These are phyloP conservation scores for Ctenopoma kingsleyae DNA, from an alignment of 2,797 vertebrate species.

Conservation along the genomic window DNA sequence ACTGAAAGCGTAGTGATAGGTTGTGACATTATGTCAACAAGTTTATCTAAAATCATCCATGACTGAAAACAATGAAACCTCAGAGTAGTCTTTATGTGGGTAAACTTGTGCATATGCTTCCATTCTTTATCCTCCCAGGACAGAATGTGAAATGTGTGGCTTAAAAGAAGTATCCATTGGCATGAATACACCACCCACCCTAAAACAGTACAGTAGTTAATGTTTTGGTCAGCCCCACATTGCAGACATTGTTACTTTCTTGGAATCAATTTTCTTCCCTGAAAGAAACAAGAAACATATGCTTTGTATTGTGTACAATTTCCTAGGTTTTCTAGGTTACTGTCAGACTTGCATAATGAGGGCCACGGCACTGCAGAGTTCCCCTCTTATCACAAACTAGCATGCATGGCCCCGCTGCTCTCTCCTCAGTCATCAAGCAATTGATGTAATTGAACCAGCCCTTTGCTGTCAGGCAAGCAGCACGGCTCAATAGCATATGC, in stretches of 20 bases:
- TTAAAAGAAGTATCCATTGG: slow-evolving; percentile 58
- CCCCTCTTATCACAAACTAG: slow-evolving; percentile 98
- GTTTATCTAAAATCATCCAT: slow-evolving; percentile 69
- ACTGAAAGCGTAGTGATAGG: slow-evolving; percentile 20
- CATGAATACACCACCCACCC: slow-evolving; percentile 53
- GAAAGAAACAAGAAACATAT: slow-evolving; percentile 88
- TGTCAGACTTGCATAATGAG: slow-evolving; percentile 84
- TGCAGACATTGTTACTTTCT: slow-evolving; percentile 73
- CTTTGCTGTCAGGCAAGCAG: slow-evolving; percentile 90
- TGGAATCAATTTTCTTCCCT: slow-evolving; percentile 76
- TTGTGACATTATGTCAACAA: slow-evolving; percentile 63
- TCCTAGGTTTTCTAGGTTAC: slow-evolving; percentile 80
- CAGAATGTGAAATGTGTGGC: slow-evolving; percentile 53
- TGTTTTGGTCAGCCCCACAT: slow-evolving; percentile 70
- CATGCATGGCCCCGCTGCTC: slow-evolving; percentile 95
- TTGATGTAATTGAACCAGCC: slow-evolving; percentile 95
- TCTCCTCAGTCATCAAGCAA: slow-evolving; percentile 94
- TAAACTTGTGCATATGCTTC: slow-evolving; percentile 56
- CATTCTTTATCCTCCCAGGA: slow-evolving; percentile 52
- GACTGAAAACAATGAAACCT: slow-evolving; percentile 67
- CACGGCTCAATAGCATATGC: slow-evolving; percentile 88
- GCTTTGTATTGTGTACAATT: slow-evolving; percentile 83
- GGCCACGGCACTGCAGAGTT: slow-evolving; percentile 88
- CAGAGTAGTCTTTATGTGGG: slow-evolving; percentile 66
- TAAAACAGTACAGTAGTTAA: slow-evolving; percentile 58